Base-by-base conservation (phyloP, 2,797 vertebrate species). In the Epinephelus malabaricus region DNA sequence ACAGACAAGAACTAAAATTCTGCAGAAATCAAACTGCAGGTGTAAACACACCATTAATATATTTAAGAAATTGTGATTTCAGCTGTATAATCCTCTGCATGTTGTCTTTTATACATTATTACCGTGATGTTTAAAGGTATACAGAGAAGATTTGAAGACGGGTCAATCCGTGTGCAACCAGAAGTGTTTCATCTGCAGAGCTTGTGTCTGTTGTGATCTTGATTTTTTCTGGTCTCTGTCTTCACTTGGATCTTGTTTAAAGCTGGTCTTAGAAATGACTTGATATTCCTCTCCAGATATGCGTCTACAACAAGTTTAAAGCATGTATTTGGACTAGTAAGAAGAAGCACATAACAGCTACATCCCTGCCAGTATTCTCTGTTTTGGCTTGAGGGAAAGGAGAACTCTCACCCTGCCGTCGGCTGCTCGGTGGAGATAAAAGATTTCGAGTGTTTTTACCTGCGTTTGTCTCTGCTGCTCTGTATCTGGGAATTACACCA, bases 351-450 rank as follows among this genome's bases (percentile, higher is more conserved):
- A 66, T 43, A 67, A 62, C 69, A 77, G 58, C 71, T 53, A 50
- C 85, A 59, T 78, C 67, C 56, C 81, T 82, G 87, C 69, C 82
- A 76, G 80, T 69, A 27, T 77, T 86, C 79, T 46, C 66, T 90
- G 84, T 89, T 93, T 89, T 89, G 90, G 90, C 92, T 87, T 92
- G 88, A 91, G 88, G 89, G 87, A 89, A 88, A 77, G 79, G 75
- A 90, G 93, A 94, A 93, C 93, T 94, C 92, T 94, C 89, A 91
- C 92, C 86, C 88, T 86, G 90, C 83, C 76, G 56, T 86, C 81
- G 84, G 92, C 95, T 96, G 95, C 92, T 76, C n/a, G 58, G 58
- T 85, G 59, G 86, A 95, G 95, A 96, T 96, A 95, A 96, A 95
- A 95, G 93, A 95, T 94, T 93, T 90, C 3, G 69, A 80, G 83